Evolutionary conservation across 2,113 vertebrate genomes (phyloP).

Genomic region (Xyrauchen texanus): DNA sequence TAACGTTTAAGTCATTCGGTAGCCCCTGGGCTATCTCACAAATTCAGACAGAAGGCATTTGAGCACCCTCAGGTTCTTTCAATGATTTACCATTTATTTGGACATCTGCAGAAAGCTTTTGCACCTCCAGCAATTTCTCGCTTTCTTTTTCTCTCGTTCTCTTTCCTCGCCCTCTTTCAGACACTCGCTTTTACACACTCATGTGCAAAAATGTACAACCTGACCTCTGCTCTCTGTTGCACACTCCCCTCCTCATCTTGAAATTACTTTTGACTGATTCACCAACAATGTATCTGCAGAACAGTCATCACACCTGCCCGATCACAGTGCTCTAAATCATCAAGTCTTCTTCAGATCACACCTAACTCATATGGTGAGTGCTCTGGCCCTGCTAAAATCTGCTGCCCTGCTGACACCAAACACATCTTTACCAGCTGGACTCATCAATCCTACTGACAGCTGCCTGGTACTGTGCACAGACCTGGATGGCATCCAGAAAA

Average conservation of each 20-base stretch:
- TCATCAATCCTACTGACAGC: slow-evolving; percentile 75
- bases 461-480: slow-evolving; percentile 64
- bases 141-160: slow-evolving; percentile 27
- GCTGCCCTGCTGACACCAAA: slow-evolving; percentile 56
- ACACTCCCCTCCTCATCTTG: slow-evolving; percentile 32
- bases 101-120: slow-evolving; percentile 86
- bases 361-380: slow-evolving; percentile 57
- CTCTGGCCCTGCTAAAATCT: slow-evolving; percentile 57
- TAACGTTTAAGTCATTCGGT: slow-evolving; percentile 80
- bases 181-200: no score
- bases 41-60: slow-evolving; percentile 83
- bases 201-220: background rate
- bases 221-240: slow-evolving; percentile 22
- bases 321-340: slow-evolving; percentile 30
- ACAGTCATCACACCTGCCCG: slow-evolving; percentile 62
- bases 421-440: slow-evolving; percentile 70
- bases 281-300: slow-evolving; percentile 70
- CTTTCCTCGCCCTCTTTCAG: background rate
- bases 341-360: slow-evolving; percentile 25
- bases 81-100: slow-evolving; percentile 84
- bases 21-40: slow-evolving; percentile 78
- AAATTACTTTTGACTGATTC: slow-evolving; percentile 69
- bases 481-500: slow-evolving; percentile 60
- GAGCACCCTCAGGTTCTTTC: slow-evolving; percentile 76
- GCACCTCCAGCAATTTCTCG: slow-evolving; percentile 73